These are phyloP conservation scores for Pseudomyrmex flavicornis DNA, from an alignment of 1,140 invertebrate genomes.

Conservation along the genomic window DNA sequence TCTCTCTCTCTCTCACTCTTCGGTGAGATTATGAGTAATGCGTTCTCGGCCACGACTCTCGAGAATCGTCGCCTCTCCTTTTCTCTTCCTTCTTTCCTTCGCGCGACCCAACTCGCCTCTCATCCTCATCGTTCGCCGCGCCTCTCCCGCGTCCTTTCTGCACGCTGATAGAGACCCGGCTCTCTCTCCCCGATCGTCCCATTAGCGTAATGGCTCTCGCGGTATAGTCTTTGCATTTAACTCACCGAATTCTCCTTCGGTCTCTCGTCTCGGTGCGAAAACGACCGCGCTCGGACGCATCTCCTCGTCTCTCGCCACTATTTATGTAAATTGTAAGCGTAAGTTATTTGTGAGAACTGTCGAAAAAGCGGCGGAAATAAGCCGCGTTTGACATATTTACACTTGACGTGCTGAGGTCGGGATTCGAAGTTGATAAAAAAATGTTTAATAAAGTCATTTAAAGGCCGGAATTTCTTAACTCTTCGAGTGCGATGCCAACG, in stretches of 20 bases:
- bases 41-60: slow-evolving; percentile 67
- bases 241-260: slow-evolving; percentile 69
- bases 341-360: background rate
- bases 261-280: slow-evolving; percentile 33
- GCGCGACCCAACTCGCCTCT: slow-evolving; percentile 41
- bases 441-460: too few relatives aligned
- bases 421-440: too few relatives aligned
- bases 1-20: slow-evolving; percentile 23
- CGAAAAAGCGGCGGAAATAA: too few relatives aligned
- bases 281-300: background rate
- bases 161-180: slow-evolving; percentile 76
- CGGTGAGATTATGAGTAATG: slow-evolving; percentile 76
- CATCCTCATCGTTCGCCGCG: slow-evolving; percentile 13
- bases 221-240: slow-evolving; percentile 78
- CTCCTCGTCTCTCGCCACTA: background rate
- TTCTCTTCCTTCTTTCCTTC: slow-evolving; percentile 16
- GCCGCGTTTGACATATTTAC: too few relatives aligned
- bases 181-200: slow-evolving; percentile 72
- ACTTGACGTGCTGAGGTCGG: too few relatives aligned
- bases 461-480: too few relatives aligned
- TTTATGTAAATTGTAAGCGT: slow-evolving; percentile 17
- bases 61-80: background rate
- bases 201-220: slow-evolving; percentile 79
- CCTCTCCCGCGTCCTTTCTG: slow-evolving; percentile 34
- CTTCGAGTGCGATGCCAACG: too few relatives aligned